phyloP scores from a whole-genome alignment of 2,888 invertebrate genomes.

The Eilema sororculum region DNA sequence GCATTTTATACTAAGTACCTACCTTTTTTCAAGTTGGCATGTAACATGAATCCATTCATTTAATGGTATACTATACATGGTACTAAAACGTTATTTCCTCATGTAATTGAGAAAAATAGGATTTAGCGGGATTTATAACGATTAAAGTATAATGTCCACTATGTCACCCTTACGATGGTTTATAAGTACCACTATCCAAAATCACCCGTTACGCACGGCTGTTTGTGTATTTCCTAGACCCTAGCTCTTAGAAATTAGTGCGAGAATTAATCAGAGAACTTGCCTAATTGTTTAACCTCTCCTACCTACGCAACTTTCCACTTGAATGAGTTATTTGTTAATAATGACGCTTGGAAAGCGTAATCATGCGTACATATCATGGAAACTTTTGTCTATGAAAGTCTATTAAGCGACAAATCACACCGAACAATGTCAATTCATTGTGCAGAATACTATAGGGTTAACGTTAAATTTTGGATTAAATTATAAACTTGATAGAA shows the following conservation, averaged over 20 bases:
- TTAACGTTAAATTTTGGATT: neutral
- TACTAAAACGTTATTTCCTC: too few relatives aligned
- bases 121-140: too few relatives aligned
- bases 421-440: neutral
- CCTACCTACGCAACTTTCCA: neutral
- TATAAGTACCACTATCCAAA: too few relatives aligned
- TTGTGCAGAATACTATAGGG: neutral
- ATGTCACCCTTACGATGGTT: too few relatives aligned
- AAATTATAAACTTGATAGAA: neutral
- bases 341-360: neutral
- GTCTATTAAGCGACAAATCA: neutral
- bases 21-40: too few relatives aligned
- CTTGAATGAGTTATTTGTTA: neutral
- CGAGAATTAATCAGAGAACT: neutral
- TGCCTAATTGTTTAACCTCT: neutral
- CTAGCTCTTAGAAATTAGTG: neutral
- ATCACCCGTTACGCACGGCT: neutral
- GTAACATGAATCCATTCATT: too few relatives aligned
- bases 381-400: neutral
- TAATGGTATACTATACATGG: too few relatives aligned
- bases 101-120: too few relatives aligned
- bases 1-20: too few relatives aligned
- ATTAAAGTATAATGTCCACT: too few relatives aligned
- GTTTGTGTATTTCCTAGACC: neutral
- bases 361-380: neutral